Percentiles rank a stretch among this genome's conserved stretches.
Conservation (phyloP, 2,797 vertebrate species). For the Sebastes trivittatus region DNA sequence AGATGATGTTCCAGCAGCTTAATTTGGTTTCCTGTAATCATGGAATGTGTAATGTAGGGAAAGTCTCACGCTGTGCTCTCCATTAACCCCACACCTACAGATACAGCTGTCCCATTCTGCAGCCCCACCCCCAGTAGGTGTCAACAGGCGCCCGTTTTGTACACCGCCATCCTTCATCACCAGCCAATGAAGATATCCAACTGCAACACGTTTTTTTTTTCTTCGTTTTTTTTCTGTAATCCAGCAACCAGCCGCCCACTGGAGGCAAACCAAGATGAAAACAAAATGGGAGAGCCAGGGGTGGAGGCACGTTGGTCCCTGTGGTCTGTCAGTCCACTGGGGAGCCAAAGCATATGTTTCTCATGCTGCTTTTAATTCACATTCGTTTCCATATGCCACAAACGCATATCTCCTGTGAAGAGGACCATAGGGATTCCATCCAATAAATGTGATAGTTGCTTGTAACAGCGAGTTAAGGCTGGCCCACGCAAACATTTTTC, state of each 20-base stretch:
- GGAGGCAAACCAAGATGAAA: slow-evolving; percentile 31
- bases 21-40: slow-evolving; percentile 43
- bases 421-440: neutral
- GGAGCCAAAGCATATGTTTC: slow-evolving; percentile 55
- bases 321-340: slow-evolving; percentile 18
- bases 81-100: slow-evolving; percentile 48
- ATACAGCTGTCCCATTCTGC: slow-evolving; percentile 37
- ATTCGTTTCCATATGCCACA: slow-evolving; percentile 16
- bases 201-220: slow-evolving; percentile 7
- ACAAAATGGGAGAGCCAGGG: slow-evolving; percentile 22
- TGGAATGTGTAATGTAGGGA: slow-evolving; percentile 40
- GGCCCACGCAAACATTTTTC: too few relatives aligned
- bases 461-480: neutral
- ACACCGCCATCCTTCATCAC: slow-evolving; percentile 64
- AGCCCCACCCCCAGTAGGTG: slow-evolving; percentile 37
- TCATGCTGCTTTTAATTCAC: slow-evolving; percentile 47
- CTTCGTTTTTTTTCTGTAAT: slow-evolving; percentile 40
- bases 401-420: slow-evolving; percentile 2
- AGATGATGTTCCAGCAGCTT: slow-evolving; percentile 32
- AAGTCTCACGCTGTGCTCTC: slow-evolving; percentile 38
- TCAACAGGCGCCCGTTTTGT: slow-evolving; percentile 50
- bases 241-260: slow-evolving; percentile 21
- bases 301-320: slow-evolving; percentile 28
- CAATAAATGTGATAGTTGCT: neutral
- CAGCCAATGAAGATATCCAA: slow-evolving; percentile 51